Evolutionary conservation across 2,888 invertebrate species (phyloP), one percentile per base, ranked within the genome.

Genomic region (Scaeva pyrastri): DNA sequence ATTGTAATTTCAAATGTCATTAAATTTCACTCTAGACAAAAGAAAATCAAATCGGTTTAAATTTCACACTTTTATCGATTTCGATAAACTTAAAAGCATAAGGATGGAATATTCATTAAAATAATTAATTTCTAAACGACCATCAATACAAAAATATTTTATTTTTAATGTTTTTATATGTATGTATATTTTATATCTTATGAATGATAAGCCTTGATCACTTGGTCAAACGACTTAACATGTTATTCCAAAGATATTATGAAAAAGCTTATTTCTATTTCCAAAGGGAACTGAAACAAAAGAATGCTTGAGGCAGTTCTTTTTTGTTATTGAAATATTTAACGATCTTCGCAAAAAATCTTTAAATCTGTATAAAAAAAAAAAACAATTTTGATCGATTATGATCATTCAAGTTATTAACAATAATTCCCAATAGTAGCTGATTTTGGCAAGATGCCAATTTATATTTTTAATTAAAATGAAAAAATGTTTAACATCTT

Each of bases 371-470:
- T 21, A 50, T n/a, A 2, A 23, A 52, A 52, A 23, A 50, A 50
- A 48, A 19, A 48, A 66, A 66, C 16, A 7, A 41, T 0, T 21
- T 23, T 52, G 68, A 68, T 68, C 52, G 50, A 52, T 52, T 39
- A 52, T 50, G 21, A 10, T 6, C 23, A 31, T 31, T 0, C 4
- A 3, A 21, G 7, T n/a, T 21, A 11, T 68, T 50, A 52, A 16
- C 8, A 10, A 16, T 48, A 58, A 56, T 66, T 66, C 39, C 66
- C 80, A 58, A 71, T 66, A 66, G 41, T 62, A 81, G 68, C 48
- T 76, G 66, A 73, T 58, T 76, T 62, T 60, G 55, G 11, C 23
- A 21, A 52, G 11, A 31, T 64, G 19, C n/a, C 36, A 60, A 62
- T 23, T 43, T 43, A n/a, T 43, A 23, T 23, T 43, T 43, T 36